Percentiles rank a stretch among this genome's conserved stretches.
phyloP scores from a whole-genome alignment of 2,888 invertebrate genomes.

The Pollenia labialis region DNA sequence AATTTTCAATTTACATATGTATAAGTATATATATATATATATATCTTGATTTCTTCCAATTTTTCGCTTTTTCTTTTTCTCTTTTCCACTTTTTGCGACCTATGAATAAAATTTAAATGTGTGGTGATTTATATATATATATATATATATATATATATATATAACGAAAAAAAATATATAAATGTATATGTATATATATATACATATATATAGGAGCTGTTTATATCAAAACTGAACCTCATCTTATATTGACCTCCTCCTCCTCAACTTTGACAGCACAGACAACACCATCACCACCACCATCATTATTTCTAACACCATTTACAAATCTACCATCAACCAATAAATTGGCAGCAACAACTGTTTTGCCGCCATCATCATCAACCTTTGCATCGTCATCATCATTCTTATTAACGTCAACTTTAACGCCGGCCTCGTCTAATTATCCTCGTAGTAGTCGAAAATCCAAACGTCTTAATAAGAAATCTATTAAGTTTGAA shows the following conservation, averaged over 20 bases:
- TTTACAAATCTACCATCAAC: slow-evolving; percentile 32
- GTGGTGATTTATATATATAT: background rate
- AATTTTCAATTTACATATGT: slow-evolving; percentile 7
- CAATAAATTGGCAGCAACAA: slow-evolving; percentile 13
- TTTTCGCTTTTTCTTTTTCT: slow-evolving; percentile 49
- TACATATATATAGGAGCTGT: slow-evolving; percentile 56
- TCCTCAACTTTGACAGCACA: slow-evolving; percentile 1
- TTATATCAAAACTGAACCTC: slow-evolving; percentile 42
- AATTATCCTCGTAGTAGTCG: slow-evolving; percentile 20
- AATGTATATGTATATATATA: background rate
- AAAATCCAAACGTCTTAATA: slow-evolving; percentile 47
- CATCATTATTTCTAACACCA: slow-evolving; percentile 25
- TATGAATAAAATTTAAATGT: background rate
- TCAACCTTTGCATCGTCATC: slow-evolving; percentile 31
- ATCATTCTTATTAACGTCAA: slow-evolving; percentile 26
- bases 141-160: background rate
- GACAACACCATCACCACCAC: slow-evolving; percentile 9
- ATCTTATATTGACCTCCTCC: slow-evolving; percentile 20
- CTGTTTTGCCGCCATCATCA: slow-evolving; percentile 20
- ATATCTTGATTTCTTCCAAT: slow-evolving; percentile 48
- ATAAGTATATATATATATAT: background rate
- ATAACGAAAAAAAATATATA: too few relatives aligned
- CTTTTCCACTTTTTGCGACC: background rate
- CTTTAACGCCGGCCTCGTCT: background rate
- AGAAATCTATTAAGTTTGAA: slow-evolving; percentile 35